Evolutionary conservation across 2,888 invertebrate species (phyloP).

Genomic region (Willowsia nigromaculata): DNA sequence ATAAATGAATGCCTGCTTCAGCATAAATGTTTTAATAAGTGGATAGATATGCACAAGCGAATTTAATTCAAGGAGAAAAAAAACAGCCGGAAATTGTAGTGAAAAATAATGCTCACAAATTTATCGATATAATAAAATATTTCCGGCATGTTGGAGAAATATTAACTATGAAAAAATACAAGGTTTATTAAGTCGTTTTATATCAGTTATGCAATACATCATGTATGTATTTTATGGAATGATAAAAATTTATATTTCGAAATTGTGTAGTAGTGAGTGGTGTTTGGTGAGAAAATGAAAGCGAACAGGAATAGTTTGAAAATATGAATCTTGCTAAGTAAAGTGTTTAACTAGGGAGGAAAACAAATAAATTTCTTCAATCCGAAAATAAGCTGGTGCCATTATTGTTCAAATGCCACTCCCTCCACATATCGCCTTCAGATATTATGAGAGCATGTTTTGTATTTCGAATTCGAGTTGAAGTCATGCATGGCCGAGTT

Average conservation of each 20-base stretch:
- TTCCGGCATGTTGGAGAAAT: neutral
- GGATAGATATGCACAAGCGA: neutral
- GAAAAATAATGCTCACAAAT: too few species aligned
- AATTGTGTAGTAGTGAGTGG: too few species aligned
- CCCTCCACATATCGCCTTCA: neutral
- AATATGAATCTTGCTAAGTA: neutral
- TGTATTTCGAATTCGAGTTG: neutral
- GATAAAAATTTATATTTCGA: too few species aligned
- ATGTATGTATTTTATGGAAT: too few species aligned
- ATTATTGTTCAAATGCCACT: neutral
- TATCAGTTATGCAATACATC: neutral
- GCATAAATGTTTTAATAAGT: neutral
- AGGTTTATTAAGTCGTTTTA: neutral
- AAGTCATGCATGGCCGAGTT: neutral
- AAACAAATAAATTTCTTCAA: slow-evolving; percentile 53
- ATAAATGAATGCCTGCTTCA: neutral
- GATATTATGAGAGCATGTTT: neutral
- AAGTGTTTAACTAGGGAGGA: neutral
- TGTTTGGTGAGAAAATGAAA: neutral
- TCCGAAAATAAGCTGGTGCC: neutral
- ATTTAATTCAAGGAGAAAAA: neutral
- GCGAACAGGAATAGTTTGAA: neutral
- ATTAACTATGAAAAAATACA: neutral
- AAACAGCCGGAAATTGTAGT: neutral
- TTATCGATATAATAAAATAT: neutral